Base-by-base conservation (phyloP, 2,888 invertebrate species). In the Argyresthia goedartella region DNA sequence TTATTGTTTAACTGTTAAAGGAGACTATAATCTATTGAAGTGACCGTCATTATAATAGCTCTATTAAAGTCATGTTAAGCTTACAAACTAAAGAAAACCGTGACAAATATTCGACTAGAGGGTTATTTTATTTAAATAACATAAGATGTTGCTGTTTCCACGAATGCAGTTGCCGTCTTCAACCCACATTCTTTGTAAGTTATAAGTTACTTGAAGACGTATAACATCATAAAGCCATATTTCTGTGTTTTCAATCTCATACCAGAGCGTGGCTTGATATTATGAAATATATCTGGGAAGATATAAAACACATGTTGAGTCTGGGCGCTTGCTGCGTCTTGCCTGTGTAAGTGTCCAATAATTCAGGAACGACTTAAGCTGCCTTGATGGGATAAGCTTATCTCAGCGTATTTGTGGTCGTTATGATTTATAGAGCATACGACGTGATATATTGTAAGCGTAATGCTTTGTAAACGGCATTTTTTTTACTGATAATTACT, bases 241-340 rank as follows among this genome's bases (percentile, higher is more conserved):
- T 71, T 71, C 73, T 71, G 64, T 70, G 69, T 76, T 78, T 81
- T 79, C 80, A 81, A 81, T 82, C 74, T 80, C 63, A 64, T 66
- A 67, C 58, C 55, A 59, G 25, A 25, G 57, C 60, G 63, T 66
- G 63, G 67, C 67, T 72, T 71, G 73, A 75, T 73, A 72, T 75
- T 70, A 71, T 66, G 66, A 69, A 72, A 75, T 73, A 75, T 66
- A 67, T 25, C 25, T 25, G 57, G 63, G 56, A 76, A 73, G 72
- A 76, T 71, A 75, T 73, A 75, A 73, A 77, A 77, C 78, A 80
- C 76, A 74, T 81, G 78, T 81, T 81, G 79, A 60, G 66, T 73
- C 71, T 69, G 72, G 72, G 67, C 73, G 69, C 25, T 25, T 25
- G 25, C 25, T 25, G 69, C 69, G 63, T 60, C 56, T 63, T 64